A percentile compares a stretch with the other conserved stretches of the same genome.
phyloP scores from a whole-genome alignment of 2,113 vertebrate genomes.

The Rhinogobius similis region DNA sequence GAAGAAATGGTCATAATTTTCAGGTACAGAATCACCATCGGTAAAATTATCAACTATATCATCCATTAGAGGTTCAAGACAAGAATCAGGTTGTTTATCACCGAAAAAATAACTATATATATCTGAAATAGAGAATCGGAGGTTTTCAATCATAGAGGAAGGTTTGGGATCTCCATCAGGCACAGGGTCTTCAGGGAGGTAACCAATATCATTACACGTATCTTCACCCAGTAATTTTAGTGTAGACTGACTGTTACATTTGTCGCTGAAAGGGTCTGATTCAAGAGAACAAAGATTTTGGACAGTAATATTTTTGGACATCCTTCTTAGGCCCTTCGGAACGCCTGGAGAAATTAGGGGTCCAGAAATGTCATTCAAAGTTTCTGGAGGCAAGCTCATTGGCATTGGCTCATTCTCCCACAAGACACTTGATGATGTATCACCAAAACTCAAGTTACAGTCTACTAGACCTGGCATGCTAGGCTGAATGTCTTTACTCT shows the following conservation, averaged over 20 bases:
- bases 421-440: slow-evolving; percentile 26
- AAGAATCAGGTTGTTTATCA: slow-evolving; percentile 38
- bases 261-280: slow-evolving; percentile 20
- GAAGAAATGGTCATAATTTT: slow-evolving; percentile 89
- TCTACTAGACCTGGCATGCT: slow-evolving; percentile 29
- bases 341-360: slow-evolving; percentile 28
- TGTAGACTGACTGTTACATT: slow-evolving; percentile 26
- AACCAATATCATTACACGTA: slow-evolving; percentile 25
- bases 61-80: slow-evolving; percentile 30
- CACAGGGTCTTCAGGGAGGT: slow-evolving; percentile 12
- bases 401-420: slow-evolving; percentile 59
- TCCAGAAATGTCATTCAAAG: slow-evolving; percentile 36
- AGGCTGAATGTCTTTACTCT: slow-evolving; percentile 14
- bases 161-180: slow-evolving; percentile 11
- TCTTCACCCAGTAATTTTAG: slow-evolving; percentile 35
- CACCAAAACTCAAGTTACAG: neutral
- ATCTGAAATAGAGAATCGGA: slow-evolving; percentile 63
- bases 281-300: slow-evolving; percentile 68
- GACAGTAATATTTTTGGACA: slow-evolving; percentile 72
- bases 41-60: slow-evolving; percentile 7
- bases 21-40: slow-evolving; percentile 78
- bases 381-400: neutral
- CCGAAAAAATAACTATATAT: slow-evolving; percentile 71
- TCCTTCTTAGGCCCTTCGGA: slow-evolving; percentile 47
- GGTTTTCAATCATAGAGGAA: slow-evolving; percentile 37